Conservation (phyloP, 2,113 vertebrate genomes). For the Mirounga angustirostris region DNA sequence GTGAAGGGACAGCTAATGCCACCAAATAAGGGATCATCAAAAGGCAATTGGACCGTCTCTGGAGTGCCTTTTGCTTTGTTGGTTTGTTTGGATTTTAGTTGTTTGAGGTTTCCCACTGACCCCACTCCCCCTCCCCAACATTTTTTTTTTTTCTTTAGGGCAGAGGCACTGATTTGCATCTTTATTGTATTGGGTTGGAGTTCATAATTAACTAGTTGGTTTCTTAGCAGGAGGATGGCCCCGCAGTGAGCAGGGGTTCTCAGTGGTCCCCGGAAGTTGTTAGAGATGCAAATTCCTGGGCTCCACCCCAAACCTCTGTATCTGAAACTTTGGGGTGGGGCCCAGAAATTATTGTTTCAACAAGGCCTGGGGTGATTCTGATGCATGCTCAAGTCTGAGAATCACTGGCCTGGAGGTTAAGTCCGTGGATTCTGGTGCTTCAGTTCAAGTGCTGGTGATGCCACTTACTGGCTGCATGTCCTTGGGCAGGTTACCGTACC, state of each 20-base stretch:
- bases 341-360: neutral
- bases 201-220: neutral
- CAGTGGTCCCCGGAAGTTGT: neutral
- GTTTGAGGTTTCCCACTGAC: neutral
- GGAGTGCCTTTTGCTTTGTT: neutral
- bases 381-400: neutral
- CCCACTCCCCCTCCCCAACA: neutral
- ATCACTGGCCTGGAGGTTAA: neutral
- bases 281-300: too few relatives aligned
- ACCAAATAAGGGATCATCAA: neutral
- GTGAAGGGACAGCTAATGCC: neutral
- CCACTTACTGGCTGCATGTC: neutral
- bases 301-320: neutral
- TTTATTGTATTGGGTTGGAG: neutral
- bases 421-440: neutral
- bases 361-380: neutral
- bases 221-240: neutral
- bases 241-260: rapidly evolving
- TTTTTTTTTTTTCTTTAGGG: neutral
- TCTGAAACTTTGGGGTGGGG: too few relatives aligned
- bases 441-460: neutral
- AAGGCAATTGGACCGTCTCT: neutral
- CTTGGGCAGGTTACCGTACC: neutral
- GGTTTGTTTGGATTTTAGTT: neutral
- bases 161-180: neutral